Base-by-base conservation (phyloP, 2,888 invertebrate genomes). In the Cancer borealis region DNA sequence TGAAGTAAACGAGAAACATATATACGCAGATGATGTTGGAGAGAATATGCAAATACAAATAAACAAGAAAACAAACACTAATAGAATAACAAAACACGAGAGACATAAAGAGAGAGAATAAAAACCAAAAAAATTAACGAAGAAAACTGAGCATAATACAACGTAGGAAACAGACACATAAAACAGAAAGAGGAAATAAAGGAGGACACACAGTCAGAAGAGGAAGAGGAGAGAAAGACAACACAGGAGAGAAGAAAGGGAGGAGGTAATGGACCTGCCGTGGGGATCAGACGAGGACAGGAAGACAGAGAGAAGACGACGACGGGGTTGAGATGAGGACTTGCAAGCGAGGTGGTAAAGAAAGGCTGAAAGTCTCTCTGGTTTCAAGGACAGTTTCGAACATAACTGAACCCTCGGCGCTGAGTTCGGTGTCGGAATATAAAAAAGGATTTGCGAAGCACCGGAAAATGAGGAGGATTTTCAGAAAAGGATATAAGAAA, bases 241-340 rank as follows among this genome's bases (percentile, higher is more conserved):
- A 84, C 39, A 84, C 84, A 84, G 3, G 84, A 84, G 84, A 39
- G 26, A 39, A 84, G 84, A 84, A 84, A 84, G 39, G 39, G 89
- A 89, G 47, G 12, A 89, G 89, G n/a, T 89, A 89, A 49, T 47
- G 89, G 49, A 49, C 84, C 84, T 84, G 17, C 17, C 84, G 39
- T 39, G 39, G 84, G 84, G 39, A 79, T 79, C 73, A 79, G 73
- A 30, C 26, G 26, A 30, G 1, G 73, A 84, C 84, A 84, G 39
- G 84, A 84, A 84, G 84, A 84, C 39, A 84, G 84, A 39, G 84
- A 39, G 14, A 39, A 84, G 84, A 84, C 39, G 39, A 10, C 84
- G 84, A 84, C 39, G 39, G 84, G 30, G 84, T 14, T 30, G 84
- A 39, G 46, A 89, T 26, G 89, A 47, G 49, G 89, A 89, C 12